Conservation (phyloP, 2,113 vertebrate species). For the Cochlearius cochlearius region DNA sequence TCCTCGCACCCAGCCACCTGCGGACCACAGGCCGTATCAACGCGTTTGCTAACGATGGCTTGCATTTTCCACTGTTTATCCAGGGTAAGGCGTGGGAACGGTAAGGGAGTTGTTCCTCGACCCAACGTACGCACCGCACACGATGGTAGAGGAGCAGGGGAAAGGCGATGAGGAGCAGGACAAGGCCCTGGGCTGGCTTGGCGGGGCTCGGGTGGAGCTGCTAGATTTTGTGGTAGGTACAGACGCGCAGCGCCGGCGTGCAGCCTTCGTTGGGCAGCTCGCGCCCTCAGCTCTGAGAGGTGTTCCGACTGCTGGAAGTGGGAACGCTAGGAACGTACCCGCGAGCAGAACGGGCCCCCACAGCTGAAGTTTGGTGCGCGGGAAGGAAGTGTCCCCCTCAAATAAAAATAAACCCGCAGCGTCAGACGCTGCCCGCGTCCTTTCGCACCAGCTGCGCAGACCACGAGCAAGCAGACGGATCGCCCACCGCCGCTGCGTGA, state of each 20-base stretch:
- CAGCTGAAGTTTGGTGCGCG: not conserved
- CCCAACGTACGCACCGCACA: accelerated
- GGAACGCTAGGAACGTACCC: accelerated
- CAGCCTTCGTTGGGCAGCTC: accelerated
- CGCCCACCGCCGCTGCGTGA: constrained; percentile 39
- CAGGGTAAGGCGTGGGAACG: accelerated
- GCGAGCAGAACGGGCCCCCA: not conserved
- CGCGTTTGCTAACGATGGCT: not conserved
- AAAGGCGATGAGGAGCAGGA: accelerated
- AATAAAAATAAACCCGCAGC: not conserved
- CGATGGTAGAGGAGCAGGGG: accelerated
- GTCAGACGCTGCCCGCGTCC: not conserved
- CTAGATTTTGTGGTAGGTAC: not conserved
- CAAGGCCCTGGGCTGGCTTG: accelerated
- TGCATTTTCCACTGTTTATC: not conserved
- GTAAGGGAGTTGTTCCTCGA: accelerated
- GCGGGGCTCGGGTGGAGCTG: not conserved
- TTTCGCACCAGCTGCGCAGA: not conserved
- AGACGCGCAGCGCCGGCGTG: not conserved
- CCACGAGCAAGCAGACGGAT: not conserved
- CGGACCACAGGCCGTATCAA: not conserved
- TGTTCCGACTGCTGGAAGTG: not conserved
- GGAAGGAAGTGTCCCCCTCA: not conserved
- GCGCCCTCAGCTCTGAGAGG: not conserved
- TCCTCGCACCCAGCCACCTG: not conserved